Evolutionary conservation across 2,797 vertebrate species (phyloP).

Genomic region (Peromyscus aztecus): DNA sequence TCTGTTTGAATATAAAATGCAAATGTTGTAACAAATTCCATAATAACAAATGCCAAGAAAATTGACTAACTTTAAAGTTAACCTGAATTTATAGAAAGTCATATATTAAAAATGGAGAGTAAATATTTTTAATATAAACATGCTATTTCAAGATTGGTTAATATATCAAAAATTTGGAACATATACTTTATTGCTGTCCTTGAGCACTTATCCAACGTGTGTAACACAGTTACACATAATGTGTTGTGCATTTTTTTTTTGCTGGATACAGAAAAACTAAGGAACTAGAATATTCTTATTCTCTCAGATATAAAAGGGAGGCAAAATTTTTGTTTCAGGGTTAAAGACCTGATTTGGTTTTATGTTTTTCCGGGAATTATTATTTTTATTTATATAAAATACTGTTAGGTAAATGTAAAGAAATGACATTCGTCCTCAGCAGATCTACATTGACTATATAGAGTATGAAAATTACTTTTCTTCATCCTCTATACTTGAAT

Average conservation of each 20-base stretch:
- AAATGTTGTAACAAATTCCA: not conserved
- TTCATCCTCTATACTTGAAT: slow-evolving; percentile 48
- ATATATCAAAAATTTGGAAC: not conserved
- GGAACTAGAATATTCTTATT: slow-evolving; percentile 5
- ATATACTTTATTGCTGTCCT: not conserved
- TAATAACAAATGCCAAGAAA: slow-evolving; percentile 33
- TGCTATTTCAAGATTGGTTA: slow-evolving; percentile 30
- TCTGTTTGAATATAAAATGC: slow-evolving; percentile 22
- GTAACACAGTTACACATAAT: not conserved
- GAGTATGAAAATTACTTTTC: slow-evolving; percentile 45
- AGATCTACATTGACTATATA: not conserved
- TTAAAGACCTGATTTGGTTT: slow-evolving; percentile 8
- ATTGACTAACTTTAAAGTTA: slow-evolving; percentile 23
- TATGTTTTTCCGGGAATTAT: slow-evolving; percentile 20
- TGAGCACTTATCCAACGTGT: not conserved
- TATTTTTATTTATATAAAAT: slow-evolving; percentile 39
- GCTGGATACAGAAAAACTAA: slow-evolving; percentile 22
- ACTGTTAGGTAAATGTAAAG: slow-evolving; percentile 19
- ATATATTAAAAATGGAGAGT: slow-evolving; percentile 14
- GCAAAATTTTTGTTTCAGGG: not conserved
- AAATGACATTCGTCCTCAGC: not conserved
- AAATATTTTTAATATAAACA: slow-evolving; percentile 8
- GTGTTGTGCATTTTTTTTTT: not conserved
- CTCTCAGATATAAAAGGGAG: slow-evolving; percentile 1
- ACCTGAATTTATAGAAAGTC: slow-evolving; percentile 44